Conservation (phyloP, 2,113 vertebrate genomes). For the Falcunculus frontatus region DNA sequence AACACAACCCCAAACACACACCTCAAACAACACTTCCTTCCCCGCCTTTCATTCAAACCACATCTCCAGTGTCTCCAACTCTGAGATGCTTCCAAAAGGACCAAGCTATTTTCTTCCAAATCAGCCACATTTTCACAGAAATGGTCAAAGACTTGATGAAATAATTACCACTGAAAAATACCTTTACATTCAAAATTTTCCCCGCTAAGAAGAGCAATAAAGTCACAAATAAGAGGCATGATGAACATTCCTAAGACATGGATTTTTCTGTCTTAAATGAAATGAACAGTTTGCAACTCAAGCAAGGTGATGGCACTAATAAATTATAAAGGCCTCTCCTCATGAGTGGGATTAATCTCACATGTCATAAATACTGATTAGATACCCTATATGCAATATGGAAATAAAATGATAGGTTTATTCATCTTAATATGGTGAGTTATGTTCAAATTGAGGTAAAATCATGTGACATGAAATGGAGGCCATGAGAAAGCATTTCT, state of each 20-base stretch:
- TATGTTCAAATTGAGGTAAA: background rate
- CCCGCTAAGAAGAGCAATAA: background rate
- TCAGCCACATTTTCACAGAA: background rate
- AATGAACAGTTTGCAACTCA: background rate
- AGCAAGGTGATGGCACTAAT: background rate
- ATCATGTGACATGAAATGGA: background rate
- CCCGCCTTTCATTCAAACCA: background rate
- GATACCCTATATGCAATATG: background rate
- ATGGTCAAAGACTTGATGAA: background rate
- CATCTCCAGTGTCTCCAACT: background rate
- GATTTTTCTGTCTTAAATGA: background rate
- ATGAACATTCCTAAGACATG: background rate
- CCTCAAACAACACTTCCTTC: background rate
- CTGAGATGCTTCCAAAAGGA: background rate
- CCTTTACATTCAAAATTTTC: background rate
- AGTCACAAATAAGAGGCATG: background rate
- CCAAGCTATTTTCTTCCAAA: background rate
- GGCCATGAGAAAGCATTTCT: background rate
- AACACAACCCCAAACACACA: background rate
- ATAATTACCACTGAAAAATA: background rate
- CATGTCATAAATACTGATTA: conserved; percentile 10
- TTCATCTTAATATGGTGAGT: background rate
- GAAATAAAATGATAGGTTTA: background rate
- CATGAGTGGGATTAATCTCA: background rate
- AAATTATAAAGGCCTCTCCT: conserved; percentile 10